Percentiles rank a stretch among this genome's conserved stretches.
phyloP scores from a whole-genome alignment of 2,113 vertebrate genomes.

The Sylvietta virens region DNA sequence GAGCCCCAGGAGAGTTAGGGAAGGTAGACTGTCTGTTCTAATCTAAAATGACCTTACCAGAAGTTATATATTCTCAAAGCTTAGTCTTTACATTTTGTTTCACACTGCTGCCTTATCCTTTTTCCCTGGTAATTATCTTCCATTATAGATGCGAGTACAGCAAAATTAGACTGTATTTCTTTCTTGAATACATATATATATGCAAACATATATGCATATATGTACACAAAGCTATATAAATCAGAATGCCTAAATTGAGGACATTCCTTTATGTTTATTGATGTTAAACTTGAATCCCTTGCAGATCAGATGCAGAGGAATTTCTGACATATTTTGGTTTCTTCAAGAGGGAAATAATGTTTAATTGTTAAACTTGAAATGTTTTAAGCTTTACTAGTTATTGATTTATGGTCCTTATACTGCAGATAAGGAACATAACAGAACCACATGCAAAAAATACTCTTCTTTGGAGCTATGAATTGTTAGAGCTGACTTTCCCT shows the following conservation, averaged over 20 bases:
- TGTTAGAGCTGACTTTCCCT: background rate
- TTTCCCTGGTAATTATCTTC: background rate
- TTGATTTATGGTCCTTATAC: background rate
- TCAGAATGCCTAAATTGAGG: background rate
- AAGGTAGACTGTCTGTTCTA: background rate
- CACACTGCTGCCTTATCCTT: background rate
- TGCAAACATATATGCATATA: rapidly evolving
- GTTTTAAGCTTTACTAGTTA: background rate
- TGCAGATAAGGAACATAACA: background rate
- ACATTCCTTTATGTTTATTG: background rate
- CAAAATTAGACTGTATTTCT: background rate
- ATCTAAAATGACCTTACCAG: background rate
- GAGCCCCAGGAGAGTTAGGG: background rate
- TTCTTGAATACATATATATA: background rate
- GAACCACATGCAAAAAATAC: background rate
- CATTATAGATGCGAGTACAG: background rate
- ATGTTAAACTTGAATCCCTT: background rate
- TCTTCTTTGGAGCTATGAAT: background rate
- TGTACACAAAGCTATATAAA: background rate
- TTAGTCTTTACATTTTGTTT: background rate
- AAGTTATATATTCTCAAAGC: background rate
- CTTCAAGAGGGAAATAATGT: background rate
- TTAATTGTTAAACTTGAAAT: background rate
- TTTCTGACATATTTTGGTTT: background rate
- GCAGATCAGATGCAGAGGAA: background rate